Base-by-base conservation (phyloP, 2,888 invertebrate genomes). In the Ferdinandea cuprea region DNA sequence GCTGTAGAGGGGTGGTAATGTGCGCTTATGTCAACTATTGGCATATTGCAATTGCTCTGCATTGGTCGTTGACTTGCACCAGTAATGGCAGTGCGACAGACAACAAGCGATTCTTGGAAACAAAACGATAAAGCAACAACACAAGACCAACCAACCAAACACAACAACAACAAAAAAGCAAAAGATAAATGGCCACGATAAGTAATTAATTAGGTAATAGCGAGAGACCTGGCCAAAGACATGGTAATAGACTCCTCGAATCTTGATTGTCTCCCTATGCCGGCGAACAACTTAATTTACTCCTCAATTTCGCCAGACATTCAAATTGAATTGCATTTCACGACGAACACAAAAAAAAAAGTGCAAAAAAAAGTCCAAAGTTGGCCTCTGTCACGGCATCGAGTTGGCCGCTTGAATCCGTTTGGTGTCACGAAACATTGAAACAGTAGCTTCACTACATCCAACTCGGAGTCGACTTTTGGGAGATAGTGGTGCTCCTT, bases 191-290 rank as follows among this genome's bases (percentile, higher is more conserved):
- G 69, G 74, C 66, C 52, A 56, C 80, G 85, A 85, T 85, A 85
- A 85, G 85, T 85, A 85, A 85, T 85, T 85, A 85, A 85, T 85
- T 85, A 85, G 85, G 85, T 85, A 85, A 85, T 85, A 85, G 85
- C 85, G 76, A 80, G 84, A 73, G 83, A 83, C 78, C 72, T 46
- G 78, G 78, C 72, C 77, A 68, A 54, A 73, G 78, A 83, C 83
- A 83, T 73, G 78, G 83, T 83, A 83, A 78, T 83, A 83, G 78
- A 83, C 83, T 73, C 83, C 78, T 78, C 44, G 72, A 50, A 78
- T 83, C 83, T 83, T 83, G 83, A 83, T 83, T 68, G 68, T 73
- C 72, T 72, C 72, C 61, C 54, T 68, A 48, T 56, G 73, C 42
- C 44, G 73, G 68, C 19, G 83, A 83, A 83, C 83, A 83, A 83